Evolutionary conservation across 2,797 vertebrate species (phyloP).

Genomic region (Diplodus puntazzo): DNA sequence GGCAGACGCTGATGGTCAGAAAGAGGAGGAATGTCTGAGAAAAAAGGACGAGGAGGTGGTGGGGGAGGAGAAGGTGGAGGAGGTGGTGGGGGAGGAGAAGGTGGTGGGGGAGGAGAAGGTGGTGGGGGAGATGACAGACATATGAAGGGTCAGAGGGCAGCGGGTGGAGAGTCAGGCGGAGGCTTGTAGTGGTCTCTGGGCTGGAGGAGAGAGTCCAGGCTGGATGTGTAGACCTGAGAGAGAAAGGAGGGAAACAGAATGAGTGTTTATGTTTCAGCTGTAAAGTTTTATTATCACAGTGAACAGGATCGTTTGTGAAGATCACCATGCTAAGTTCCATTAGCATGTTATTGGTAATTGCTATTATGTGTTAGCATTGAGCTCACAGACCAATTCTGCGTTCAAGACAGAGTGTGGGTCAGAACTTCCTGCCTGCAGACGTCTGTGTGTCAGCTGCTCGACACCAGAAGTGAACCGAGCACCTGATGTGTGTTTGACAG

Average conservation of each 20-base stretch:
- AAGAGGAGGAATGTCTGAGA: slow-evolving; percentile 34
- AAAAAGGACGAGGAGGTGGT: not conserved
- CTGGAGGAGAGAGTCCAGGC: not conserved
- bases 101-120: too few species aligned
- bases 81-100: not conserved
- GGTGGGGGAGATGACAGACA: not conserved
- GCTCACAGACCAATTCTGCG: too few species aligned
- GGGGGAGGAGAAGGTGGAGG: not conserved
- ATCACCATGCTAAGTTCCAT: too few species aligned
- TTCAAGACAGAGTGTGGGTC: too few species aligned
- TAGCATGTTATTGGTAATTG: too few species aligned
- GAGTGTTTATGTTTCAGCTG: not conserved
- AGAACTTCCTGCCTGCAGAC: too few species aligned
- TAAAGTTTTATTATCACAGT: not conserved
- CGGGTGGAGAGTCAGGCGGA: not conserved
- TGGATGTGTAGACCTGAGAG: slow-evolving; percentile 35
- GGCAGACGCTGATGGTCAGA: slow-evolving; percentile 14
- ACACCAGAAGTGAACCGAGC: too few species aligned
- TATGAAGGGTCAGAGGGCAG: not conserved
- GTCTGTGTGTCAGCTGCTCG: too few species aligned
- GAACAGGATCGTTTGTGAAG: too few species aligned
- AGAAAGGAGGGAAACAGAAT: not conserved
- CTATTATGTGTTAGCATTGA: too few species aligned
- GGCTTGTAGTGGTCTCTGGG: too few species aligned
- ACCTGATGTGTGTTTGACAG: too few species aligned